Base-by-base conservation (phyloP, 2,797 vertebrate species). In the Kryptopterus vitreolus region DNA sequence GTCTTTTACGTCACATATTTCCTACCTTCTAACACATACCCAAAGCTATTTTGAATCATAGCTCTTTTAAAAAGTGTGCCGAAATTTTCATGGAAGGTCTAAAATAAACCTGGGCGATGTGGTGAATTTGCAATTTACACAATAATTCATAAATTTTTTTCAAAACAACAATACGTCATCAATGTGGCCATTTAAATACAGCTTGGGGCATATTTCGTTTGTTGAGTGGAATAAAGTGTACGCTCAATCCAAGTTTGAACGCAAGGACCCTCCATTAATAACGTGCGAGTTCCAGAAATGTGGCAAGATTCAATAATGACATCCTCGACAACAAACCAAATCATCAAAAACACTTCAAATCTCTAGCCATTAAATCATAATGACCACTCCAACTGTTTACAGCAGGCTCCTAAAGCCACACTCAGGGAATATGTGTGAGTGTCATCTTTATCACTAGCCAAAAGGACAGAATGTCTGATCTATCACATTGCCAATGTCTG, bases 381-480 rank as follows among this genome's bases (percentile, higher is more conserved):
- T 57, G 58, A 65, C 26, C 35, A 48, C 18, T 72, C 18, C 13
- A 48, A 66, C 13, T 52, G 20, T 20, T 59, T 70, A 69, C 43
- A 69, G 48, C 68, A 35, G 52, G n/a, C 31, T 76, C 20, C 16
- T 66, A 71, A 76, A 46, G 59, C 46, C 72, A 66, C 65, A 65
- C 50, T 55, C 29, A 78, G 55, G 38, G 11, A 62, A 75, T 77
- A 81, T 76, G 76, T 78, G 63, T 31, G 38, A 78, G 76, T 81
- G 79, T 62, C 50, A 76, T 50, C 18, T 82, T 84, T 86, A 72
- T 77, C 68, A 81, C 76, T 59, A 55, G 52, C 72, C 66, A 79
- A 62, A 81, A 72, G 83, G 53, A 76, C 63, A 78, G 48, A 61
- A 71, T 77, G 71, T 84, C 80, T 78, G 65, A 75, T 78, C 68